These are phyloP conservation scores for Leiothrix lutea DNA, from an alignment of 2,113 vertebrate genomes.

Conservation along the genomic window DNA sequence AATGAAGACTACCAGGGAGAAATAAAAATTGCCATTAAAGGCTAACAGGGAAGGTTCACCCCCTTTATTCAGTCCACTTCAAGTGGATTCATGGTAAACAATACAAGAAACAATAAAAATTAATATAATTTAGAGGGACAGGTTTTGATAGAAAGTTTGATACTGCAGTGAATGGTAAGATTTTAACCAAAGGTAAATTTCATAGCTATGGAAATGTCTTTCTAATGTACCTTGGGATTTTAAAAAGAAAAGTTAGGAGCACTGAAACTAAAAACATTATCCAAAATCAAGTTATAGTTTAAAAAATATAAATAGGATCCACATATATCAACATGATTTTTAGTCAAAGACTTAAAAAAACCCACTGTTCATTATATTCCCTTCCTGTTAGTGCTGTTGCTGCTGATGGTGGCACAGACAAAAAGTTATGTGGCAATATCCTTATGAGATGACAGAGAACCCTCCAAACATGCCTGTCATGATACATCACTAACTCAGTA, in stretches of 20 bases:
- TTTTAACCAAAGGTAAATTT: neutral
- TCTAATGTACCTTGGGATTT: neutral
- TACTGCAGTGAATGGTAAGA: neutral
- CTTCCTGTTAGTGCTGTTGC: neutral
- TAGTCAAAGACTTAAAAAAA: neutral
- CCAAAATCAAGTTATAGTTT: neutral
- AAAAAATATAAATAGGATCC: neutral
- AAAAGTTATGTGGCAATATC: neutral
- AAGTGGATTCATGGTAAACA: neutral
- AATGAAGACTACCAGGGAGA: neutral
- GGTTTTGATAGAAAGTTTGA: slow-evolving; percentile 26
- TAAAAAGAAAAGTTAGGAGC: neutral
- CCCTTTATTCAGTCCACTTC: neutral
- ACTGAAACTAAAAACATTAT: neutral
- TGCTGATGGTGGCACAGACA: neutral
- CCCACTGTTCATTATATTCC: neutral
- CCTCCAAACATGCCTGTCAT: neutral
- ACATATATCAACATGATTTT: neutral
- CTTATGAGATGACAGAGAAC: neutral
- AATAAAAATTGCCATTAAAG: neutral
- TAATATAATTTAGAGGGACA: neutral
- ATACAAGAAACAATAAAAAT: neutral
- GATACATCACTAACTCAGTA: neutral
- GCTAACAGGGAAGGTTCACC: neutral
- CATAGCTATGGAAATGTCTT: neutral